phyloP scores from a whole-genome alignment of 2,113 vertebrate genomes.

The Chionomys nivalis region DNA sequence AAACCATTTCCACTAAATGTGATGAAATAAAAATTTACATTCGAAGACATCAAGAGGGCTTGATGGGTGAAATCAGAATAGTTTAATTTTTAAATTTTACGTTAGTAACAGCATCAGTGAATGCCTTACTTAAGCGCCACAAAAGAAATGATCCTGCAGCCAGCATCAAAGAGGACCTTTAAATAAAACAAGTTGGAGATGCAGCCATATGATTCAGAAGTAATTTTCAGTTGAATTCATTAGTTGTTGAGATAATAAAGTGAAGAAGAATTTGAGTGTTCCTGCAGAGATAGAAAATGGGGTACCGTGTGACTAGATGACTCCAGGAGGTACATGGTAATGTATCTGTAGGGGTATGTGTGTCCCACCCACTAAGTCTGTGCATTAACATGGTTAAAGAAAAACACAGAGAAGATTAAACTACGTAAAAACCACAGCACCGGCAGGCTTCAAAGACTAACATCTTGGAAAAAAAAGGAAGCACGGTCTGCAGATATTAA shows the following conservation, averaged over 20 bases:
- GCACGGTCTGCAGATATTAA: neutral
- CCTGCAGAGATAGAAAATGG: slow-evolving; percentile 62
- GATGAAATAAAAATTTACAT: slow-evolving; percentile 25
- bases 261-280: slow-evolving; percentile 49
- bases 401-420: slow-evolving; percentile 40
- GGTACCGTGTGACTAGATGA: slow-evolving; percentile 18
- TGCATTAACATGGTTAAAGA: slow-evolving; percentile 55
- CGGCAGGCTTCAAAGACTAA: neutral
- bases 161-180: neutral
- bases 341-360: slow-evolving; percentile 27
- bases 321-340: slow-evolving; percentile 2
- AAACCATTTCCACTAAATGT: neutral
- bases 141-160: neutral
- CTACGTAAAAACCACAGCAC: slow-evolving; percentile 5
- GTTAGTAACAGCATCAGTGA: slow-evolving; percentile 15
- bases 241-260: slow-evolving; percentile 40
- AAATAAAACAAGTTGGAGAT: slow-evolving; percentile 9
- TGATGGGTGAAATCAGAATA: neutral
- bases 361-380: slow-evolving; percentile 18
- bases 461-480: slow-evolving; percentile 16
- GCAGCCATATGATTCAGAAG: neutral
- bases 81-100: neutral
- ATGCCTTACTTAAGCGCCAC: neutral
- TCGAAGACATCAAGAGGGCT: slow-evolving; percentile 13
- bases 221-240: slow-evolving; percentile 54